phyloP scores from a whole-genome alignment of 92 coral and sea anemone genomes.

The Plumapathes pennacea region DNA sequence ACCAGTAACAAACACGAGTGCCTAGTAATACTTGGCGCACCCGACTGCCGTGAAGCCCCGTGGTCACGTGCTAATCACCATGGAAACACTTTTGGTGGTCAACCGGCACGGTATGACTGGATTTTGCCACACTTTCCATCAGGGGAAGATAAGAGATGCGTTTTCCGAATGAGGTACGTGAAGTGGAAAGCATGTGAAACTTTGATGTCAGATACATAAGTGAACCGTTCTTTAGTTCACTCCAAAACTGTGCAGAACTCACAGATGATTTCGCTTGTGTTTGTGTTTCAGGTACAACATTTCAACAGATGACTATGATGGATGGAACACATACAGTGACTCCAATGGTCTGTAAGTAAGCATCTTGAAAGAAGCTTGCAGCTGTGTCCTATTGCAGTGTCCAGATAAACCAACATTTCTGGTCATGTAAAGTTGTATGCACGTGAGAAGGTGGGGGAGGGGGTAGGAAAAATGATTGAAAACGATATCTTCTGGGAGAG shows the following conservation, averaged over 20 bases:
- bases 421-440: too few species aligned
- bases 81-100: conserved; percentile 83
- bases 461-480: too few species aligned
- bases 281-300: conserved; percentile 98
- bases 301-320: conserved; percentile 92
- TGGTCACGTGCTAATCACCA: conserved; percentile 93
- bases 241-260: too few species aligned
- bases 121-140: conserved; percentile 78
- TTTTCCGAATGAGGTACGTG: conserved; percentile 82
- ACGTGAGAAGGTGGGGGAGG: too few species aligned
- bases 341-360: conserved; percentile 80
- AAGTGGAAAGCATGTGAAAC: too few species aligned
- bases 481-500: too few species aligned
- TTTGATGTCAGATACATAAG: too few species aligned
- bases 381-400: too few species aligned
- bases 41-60: conserved; percentile 70
- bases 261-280: too few species aligned
- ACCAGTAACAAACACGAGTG: conserved; percentile 62
- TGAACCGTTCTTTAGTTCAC: too few species aligned
- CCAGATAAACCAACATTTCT: too few species aligned
- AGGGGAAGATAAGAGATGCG: conserved; percentile 61
- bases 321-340: conserved; percentile 76
- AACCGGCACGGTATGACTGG: conserved; percentile 83
- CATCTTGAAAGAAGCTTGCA: too few species aligned
- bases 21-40: conserved; percentile 58